Evolutionary conservation across 2,113 vertebrate species (phyloP).

Genomic region (Galeopterus variegatus): DNA sequence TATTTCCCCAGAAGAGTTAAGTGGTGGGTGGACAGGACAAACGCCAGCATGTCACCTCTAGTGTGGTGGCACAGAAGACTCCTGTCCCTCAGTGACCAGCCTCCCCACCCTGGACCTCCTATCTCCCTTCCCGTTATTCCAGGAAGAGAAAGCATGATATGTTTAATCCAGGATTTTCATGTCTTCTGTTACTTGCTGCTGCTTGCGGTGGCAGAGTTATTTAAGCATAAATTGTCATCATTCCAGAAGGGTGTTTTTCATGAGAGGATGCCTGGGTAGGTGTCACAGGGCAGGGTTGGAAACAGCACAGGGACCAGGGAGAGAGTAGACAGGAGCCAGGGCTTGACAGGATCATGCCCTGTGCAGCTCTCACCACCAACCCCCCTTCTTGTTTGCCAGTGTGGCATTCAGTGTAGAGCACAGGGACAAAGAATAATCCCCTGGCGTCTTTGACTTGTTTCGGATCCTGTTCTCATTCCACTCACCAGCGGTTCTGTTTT

Average conservation of each 20-base stretch:
- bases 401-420: background rate
- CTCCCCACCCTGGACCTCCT: background rate
- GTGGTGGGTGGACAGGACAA: background rate
- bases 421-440: background rate
- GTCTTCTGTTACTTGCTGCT: background rate
- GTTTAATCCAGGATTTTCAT: background rate
- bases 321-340: background rate
- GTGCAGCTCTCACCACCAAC: no score
- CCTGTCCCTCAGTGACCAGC: background rate
- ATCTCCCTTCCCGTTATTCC: background rate
- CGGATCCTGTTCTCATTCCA: background rate
- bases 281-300: background rate
- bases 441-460: no score
- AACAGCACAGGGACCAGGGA: background rate
- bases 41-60: no score
- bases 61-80: no score
- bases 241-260: background rate
- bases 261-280: background rate
- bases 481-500: background rate
- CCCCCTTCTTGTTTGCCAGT: no score
- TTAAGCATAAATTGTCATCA: background rate
- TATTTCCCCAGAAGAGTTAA: background rate
- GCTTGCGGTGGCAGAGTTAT: background rate
- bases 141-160: background rate
- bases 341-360: background rate